Conservation (phyloP, 2,113 vertebrate species). For the Cryptotis parvus region DNA sequence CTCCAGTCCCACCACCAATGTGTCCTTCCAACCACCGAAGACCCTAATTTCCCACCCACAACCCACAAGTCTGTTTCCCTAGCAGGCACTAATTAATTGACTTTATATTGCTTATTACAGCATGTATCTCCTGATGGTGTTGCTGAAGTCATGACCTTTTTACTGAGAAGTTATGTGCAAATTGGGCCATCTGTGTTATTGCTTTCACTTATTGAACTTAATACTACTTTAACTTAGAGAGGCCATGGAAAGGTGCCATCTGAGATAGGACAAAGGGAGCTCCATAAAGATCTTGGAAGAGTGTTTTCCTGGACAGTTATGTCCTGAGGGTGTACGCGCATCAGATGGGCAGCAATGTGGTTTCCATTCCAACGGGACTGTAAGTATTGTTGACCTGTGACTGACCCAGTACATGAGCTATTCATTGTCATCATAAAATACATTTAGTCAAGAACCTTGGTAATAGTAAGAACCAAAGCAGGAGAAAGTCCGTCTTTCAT, state of each 20-base stretch:
- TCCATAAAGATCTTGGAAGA: background rate
- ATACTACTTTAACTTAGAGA: background rate
- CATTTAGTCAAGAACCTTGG: background rate
- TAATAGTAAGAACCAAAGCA: background rate
- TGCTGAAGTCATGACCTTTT: no score
- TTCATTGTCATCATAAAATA: background rate
- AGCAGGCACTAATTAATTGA: no score
- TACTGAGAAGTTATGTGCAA: no score
- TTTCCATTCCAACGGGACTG: background rate
- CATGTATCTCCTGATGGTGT: no score
- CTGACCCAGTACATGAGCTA: background rate
- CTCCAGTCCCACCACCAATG: no score
- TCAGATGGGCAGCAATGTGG: background rate
- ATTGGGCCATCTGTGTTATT: no score
- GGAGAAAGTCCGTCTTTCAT: background rate
- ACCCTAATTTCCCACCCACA: no score
- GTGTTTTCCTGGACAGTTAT: background rate
- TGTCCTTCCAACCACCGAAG: no score
- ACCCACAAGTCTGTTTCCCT: no score
- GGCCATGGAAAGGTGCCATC: background rate
- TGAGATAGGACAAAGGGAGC: background rate
- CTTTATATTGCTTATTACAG: no score
- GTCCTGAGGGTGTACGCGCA: rapidly evolving
- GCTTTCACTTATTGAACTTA: no score
- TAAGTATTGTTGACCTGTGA: background rate